Conservation (phyloP, 2,113 vertebrate species). For the Sakesphorus luctuosus region DNA sequence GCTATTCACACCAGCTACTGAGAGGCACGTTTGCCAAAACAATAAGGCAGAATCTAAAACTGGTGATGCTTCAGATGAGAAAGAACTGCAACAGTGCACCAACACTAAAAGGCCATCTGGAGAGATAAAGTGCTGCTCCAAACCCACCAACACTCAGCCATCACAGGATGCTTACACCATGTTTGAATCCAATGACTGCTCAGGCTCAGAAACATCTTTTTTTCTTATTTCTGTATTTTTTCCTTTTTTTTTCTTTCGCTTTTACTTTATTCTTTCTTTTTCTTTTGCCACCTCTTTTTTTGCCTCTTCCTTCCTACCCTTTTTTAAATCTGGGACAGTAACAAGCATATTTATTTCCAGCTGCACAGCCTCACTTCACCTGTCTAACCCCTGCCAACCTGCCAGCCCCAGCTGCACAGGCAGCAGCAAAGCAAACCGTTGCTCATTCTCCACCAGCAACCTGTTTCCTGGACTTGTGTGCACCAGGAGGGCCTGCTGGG, state of each 20-base stretch:
- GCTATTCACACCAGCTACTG: not conserved
- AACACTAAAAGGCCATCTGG: not conserved
- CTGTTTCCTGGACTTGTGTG: not conserved
- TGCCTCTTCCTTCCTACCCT: accelerated
- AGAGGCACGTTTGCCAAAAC: not conserved
- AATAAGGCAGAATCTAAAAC: not conserved
- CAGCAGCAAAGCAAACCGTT: not conserved
- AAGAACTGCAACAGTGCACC: not conserved
- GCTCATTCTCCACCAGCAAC: not conserved
- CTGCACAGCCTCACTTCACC: not conserved
- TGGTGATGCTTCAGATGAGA: not conserved
- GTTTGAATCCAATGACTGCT: not conserved
- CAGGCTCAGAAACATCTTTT: not conserved
- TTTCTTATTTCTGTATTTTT: not conserved
- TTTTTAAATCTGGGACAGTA: not conserved
- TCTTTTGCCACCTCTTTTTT: accelerated
- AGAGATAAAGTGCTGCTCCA: not conserved
- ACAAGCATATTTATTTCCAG: not conserved
- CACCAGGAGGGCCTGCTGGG: not conserved
- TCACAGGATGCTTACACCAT: not conserved
- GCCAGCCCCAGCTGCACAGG: not conserved
- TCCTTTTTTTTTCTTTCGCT: too few relatives aligned
- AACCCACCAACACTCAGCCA: not conserved
- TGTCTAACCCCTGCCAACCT: not conserved
- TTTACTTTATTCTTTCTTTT: not conserved